Conservation (phyloP, 2,113 vertebrate species). For the Hymenochirus boettgeri region DNA sequence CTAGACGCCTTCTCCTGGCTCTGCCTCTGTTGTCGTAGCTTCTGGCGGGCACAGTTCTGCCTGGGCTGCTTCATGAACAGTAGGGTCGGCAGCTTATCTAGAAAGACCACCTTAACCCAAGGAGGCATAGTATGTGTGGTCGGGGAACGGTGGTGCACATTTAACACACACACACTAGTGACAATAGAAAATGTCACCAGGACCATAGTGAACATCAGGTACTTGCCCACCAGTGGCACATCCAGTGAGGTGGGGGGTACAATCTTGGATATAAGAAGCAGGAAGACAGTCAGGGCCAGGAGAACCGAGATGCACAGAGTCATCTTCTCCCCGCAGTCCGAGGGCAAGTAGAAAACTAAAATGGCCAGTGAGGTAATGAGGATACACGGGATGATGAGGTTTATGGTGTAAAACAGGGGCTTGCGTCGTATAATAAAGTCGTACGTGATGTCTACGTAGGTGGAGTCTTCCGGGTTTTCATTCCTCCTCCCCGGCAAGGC, state of each 20-base stretch:
- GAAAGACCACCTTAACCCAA: slow-evolving; percentile 87
- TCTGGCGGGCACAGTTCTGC: slow-evolving; percentile 83
- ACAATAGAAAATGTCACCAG: slow-evolving; percentile 95
- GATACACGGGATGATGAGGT: slow-evolving; percentile 91
- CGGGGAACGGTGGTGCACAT: slow-evolving; percentile 91
- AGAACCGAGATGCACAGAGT: slow-evolving; percentile 91
- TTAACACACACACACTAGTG: slow-evolving; percentile 55
- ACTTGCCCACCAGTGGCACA: slow-evolving; percentile 90
- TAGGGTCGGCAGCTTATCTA: slow-evolving; percentile 81
- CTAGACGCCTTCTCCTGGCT: slow-evolving; percentile 51
- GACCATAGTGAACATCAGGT: slow-evolving; percentile 98
- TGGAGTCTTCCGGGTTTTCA: slow-evolving; percentile 82
- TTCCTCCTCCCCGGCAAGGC: slow-evolving; percentile 83
- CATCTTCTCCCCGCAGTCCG: slow-evolving; percentile 95
- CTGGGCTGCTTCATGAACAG: slow-evolving; percentile 91
- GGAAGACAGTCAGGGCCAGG: slow-evolving; percentile 89
- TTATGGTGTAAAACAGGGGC: slow-evolving; percentile 94
- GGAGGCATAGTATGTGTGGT: slow-evolving; percentile 95
- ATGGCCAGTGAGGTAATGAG: slow-evolving; percentile 93
- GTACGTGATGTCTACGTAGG: slow-evolving; percentile 93
- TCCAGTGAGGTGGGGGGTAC: slow-evolving; percentile 91
- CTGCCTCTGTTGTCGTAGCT: slow-evolving; percentile 72
- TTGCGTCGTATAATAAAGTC: slow-evolving; percentile 94
- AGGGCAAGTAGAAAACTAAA: slow-evolving; percentile 91
- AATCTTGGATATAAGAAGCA: slow-evolving; percentile 94